These are phyloP conservation scores for Myripristis jacobus DNA, from an alignment of 2,797 vertebrate species.

Conservation along the genomic window DNA sequence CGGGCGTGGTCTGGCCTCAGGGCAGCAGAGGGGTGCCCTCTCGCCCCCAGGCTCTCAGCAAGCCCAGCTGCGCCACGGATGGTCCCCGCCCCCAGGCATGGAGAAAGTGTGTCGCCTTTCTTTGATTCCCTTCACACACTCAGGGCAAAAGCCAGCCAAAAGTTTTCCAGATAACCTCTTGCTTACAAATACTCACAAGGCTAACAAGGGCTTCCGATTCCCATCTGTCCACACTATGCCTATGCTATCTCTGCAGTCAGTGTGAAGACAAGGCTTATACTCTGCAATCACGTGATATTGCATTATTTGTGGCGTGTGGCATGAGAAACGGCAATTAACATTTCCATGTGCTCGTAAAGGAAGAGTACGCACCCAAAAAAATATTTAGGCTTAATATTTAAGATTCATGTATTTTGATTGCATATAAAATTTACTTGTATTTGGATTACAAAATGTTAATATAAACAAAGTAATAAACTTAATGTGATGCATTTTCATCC, in stretches of 20 bases:
- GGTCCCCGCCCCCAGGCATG: constrained; percentile 59
- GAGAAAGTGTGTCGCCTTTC: constrained; percentile 57
- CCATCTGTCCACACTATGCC: constrained; percentile 19
- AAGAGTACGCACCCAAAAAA: too few species aligned
- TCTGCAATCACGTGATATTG: neutral
- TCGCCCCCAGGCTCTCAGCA: constrained; percentile 76
- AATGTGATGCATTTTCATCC: too few species aligned
- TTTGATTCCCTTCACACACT: constrained; percentile 65
- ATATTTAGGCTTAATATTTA: too few species aligned
- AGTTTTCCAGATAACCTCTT: constrained; percentile 57
- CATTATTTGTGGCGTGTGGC: neutral
- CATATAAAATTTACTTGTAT: too few species aligned
- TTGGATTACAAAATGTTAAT: too few species aligned
- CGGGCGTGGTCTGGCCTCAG: constrained; percentile 72
- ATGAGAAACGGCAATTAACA: neutral
- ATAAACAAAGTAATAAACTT: too few species aligned
- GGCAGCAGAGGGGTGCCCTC: constrained; percentile 74
- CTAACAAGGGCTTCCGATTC: constrained; percentile 9
- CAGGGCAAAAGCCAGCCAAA: constrained; percentile 36
- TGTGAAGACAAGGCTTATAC: neutral
- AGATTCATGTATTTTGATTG: too few species aligned
- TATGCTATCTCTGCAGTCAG: neutral
- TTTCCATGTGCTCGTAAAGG: neutral
- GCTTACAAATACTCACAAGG: constrained; percentile 43
- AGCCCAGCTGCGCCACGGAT: constrained; percentile 79